Conservation (phyloP, 2,113 vertebrate species). For the Cricetomys ansorgei region DNA sequence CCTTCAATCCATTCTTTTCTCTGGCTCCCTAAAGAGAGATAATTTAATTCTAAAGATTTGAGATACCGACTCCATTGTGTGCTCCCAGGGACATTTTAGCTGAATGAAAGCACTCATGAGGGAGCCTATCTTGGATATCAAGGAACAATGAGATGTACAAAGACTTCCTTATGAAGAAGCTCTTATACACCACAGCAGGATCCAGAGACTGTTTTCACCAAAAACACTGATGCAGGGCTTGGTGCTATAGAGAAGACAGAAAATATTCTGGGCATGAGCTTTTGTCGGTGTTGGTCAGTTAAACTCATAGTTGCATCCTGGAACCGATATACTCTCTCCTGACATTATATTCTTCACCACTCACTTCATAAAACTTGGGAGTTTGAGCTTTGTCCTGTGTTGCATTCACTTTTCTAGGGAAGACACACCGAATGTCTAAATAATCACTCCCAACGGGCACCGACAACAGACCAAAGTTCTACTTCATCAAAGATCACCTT, state of each 20-base stretch:
- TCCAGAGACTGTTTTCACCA: constrained; percentile 22
- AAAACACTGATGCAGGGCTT: not conserved
- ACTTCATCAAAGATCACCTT: not conserved
- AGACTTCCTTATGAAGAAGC: not conserved
- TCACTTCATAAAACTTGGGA: not conserved
- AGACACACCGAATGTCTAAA: not conserved
- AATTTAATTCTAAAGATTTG: constrained; percentile 43
- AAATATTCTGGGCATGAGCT: too few relatives aligned
- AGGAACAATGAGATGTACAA: not conserved
- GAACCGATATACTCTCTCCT: not conserved
- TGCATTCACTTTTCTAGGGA: not conserved
- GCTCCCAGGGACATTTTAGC: not conserved
- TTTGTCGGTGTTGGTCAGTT: not conserved
- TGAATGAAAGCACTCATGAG: not conserved
- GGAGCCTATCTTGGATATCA: not conserved
- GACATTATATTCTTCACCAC: not conserved
- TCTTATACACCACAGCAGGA: not conserved
- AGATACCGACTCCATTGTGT: not conserved
- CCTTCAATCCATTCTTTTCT: constrained; percentile 10
- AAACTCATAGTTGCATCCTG: not conserved
- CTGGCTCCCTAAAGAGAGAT: constrained; percentile 1
- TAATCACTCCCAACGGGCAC: not conserved
- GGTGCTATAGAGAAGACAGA: not conserved
- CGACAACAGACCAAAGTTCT: not conserved
- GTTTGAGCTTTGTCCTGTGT: not conserved